Evolutionary conservation across 1,140 invertebrate species (phyloP).

Genomic region (Drosophila micromelanica): DNA sequence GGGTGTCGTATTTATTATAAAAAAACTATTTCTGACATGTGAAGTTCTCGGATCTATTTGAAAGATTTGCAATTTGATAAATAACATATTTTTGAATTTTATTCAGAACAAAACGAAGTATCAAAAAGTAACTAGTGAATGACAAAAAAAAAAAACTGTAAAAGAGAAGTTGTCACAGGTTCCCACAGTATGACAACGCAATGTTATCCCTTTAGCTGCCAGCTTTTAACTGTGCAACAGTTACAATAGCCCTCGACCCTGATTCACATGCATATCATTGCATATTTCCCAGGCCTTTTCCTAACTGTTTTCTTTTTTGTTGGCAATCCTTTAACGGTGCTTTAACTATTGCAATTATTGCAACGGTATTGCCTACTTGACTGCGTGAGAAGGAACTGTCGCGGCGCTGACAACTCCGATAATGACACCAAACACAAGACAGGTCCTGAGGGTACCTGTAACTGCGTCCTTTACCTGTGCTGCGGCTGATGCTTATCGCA

Average conservation of each 20-base stretch:
- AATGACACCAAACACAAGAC: slow-evolving; percentile 19
- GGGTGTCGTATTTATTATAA: too few relatives aligned
- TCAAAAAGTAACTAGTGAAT: too few relatives aligned
- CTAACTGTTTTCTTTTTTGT: slow-evolving; percentile 43
- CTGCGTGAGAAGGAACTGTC: slow-evolving; percentile 65
- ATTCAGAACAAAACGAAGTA: too few relatives aligned
- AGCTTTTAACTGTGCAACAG: slow-evolving; percentile 5
- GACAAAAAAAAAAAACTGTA: too few relatives aligned
- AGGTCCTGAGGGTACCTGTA: slow-evolving; percentile 9
- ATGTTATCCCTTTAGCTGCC: not conserved
- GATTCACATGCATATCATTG: slow-evolving; percentile 57
- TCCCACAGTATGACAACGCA: not conserved
- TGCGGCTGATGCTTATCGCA: slow-evolving; percentile 25
- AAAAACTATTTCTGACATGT: too few relatives aligned
- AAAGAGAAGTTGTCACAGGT: slow-evolving; percentile 27
- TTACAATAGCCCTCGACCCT: not conserved
- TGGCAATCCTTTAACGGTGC: slow-evolving; percentile 71
- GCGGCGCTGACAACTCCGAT: slow-evolving; percentile 12
- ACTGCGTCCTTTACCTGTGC: not conserved
- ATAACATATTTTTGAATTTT: too few relatives aligned
- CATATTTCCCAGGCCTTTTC: slow-evolving; percentile 26
- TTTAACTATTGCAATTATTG: slow-evolving; percentile 59
- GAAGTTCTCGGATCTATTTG: too few relatives aligned
- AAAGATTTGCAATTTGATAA: too few relatives aligned
- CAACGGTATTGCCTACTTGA: slow-evolving; percentile 71